Conservation (phyloP, 2,113 vertebrate genomes). For the Ochotona princeps region DNA sequence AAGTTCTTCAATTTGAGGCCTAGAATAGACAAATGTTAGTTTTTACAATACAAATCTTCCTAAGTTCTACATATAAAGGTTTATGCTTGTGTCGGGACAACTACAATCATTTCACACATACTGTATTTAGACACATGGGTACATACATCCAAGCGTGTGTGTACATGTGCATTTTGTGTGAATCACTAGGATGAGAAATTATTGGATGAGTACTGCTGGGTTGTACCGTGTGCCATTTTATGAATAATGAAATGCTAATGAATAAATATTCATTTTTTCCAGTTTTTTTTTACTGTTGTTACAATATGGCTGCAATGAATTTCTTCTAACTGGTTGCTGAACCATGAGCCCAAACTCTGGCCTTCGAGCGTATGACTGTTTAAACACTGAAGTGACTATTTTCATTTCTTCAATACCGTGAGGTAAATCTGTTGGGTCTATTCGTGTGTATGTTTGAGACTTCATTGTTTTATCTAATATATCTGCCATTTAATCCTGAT, state of each 20-base stretch:
- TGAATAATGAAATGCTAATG: background rate
- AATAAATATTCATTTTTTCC: constrained; percentile 2
- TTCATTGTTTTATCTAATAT: background rate
- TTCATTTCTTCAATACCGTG: background rate
- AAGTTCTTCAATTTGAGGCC: background rate
- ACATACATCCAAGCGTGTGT: background rate
- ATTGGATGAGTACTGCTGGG: background rate
- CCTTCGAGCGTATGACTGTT: background rate
- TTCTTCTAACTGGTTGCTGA: background rate
- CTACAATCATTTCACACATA: background rate
- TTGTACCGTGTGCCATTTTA: background rate
- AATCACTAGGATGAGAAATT: background rate
- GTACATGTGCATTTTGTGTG: background rate
- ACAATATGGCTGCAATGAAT: background rate
- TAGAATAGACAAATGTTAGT: background rate
- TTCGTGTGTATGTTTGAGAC: background rate
- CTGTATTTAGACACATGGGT: background rate
- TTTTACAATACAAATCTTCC: constrained; percentile 14
- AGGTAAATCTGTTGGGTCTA: background rate
- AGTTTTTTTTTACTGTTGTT: background rate
- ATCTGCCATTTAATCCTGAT: background rate
- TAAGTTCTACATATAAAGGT: background rate
- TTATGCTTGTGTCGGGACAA: background rate
- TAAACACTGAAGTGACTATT: background rate
- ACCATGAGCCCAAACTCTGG: too few species aligned